These are phyloP conservation scores for Drosophila conformis DNA, from an alignment of 2,888 invertebrate genomes.

Conservation along the genomic window DNA sequence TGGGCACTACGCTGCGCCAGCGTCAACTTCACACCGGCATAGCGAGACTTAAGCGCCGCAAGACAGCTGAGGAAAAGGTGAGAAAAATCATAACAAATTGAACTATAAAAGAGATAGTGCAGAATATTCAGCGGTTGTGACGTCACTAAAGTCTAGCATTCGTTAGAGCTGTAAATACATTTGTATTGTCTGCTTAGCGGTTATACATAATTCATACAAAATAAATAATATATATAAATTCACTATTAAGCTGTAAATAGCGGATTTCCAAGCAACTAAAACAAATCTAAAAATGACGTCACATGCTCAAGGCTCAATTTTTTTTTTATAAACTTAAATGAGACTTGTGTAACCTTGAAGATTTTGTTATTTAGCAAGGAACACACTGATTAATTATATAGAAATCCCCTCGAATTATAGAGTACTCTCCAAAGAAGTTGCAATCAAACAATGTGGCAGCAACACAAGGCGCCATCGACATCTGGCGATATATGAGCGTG, in stretches of 20 bases:
- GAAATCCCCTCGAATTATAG: conserved; percentile 87
- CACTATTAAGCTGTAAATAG: neutral
- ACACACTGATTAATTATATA: conserved; percentile 74
- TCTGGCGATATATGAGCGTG: conserved; percentile 94
- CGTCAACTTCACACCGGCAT: conserved; percentile 66
- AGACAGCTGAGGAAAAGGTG: conserved; percentile 88
- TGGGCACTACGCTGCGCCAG: conserved; percentile 23
- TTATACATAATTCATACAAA: neutral
- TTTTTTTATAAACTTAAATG: neutral
- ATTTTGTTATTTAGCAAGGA: neutral
- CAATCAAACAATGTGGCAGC: conserved; percentile 51
- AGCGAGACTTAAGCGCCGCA: conserved; percentile 87
- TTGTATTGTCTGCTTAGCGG: too few species aligned
- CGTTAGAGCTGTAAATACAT: neutral
- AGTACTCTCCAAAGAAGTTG: conserved; percentile 86
- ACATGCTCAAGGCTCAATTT: neutral
- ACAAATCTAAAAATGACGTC: neutral
- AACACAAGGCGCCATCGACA: conserved; percentile 82
- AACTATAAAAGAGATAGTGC: conserved; percentile 16
- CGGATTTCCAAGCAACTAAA: neutral
- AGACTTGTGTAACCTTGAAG: neutral
- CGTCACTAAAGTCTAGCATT: conserved; percentile 19
- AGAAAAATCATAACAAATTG: conserved; percentile 17
- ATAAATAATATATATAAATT: neutral
- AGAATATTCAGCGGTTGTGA: neutral